Percentiles rank a stretch among this genome's conserved stretches.
Evolutionary conservation across 2,888 invertebrate genomes (phyloP).

Genomic region (Entomobrya multifasciata): DNA sequence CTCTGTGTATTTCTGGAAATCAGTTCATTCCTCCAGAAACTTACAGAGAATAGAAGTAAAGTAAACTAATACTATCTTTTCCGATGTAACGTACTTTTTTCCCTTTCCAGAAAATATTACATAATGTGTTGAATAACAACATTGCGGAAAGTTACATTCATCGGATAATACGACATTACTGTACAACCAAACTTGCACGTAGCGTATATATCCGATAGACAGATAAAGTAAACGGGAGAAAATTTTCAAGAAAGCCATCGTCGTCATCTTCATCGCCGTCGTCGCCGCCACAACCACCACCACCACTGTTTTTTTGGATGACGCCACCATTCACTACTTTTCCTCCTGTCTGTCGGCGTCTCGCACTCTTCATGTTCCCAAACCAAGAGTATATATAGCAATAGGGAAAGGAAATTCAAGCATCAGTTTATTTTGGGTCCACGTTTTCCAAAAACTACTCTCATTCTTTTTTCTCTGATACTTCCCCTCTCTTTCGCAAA

Average conservation of each 20-base stretch:
- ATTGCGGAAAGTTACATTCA: too few relatives aligned
- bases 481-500: background rate
- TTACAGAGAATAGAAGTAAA: too few relatives aligned
- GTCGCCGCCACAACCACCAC: conserved; percentile 18
- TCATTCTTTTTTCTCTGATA: background rate
- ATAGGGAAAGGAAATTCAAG: background rate
- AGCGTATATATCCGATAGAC: too few relatives aligned
- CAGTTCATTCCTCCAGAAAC: too few relatives aligned
- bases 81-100: background rate
- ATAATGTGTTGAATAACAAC: conserved; percentile 14
- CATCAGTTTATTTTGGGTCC: too few relatives aligned
- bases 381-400: conserved; percentile 15
- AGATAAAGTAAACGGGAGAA: too few relatives aligned
- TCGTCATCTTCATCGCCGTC: conserved; percentile 25
- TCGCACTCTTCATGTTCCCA: background rate
- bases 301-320: background rate
- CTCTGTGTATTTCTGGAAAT: too few relatives aligned
- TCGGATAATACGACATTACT: too few relatives aligned
- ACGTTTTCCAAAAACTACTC: conserved; percentile 1
- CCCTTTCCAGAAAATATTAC: conserved; percentile 25
- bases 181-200: too few relatives aligned
- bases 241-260: background rate
- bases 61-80: too few relatives aligned
- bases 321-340: conserved; percentile 46
- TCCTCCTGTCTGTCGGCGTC: conserved; percentile 32